A percentile compares a stretch with the other conserved stretches of the same genome.
phyloP scores from a whole-genome alignment of 37 sponge, comb jelly and placozoan species.

The Oscarella lobularis region DNA sequence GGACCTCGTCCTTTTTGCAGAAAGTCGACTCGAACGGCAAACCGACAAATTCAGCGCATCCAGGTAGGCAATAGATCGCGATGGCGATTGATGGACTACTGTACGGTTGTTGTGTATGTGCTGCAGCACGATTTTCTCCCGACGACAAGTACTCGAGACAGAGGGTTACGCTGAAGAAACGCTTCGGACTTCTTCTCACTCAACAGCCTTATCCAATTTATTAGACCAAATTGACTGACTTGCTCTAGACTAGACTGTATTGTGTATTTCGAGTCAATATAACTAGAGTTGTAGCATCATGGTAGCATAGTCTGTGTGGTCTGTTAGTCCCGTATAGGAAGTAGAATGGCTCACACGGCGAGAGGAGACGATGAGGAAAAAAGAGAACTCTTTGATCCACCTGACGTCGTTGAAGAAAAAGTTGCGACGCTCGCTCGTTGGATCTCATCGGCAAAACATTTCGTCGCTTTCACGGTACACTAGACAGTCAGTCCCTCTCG shows the following conservation, averaged over 20 bases:
- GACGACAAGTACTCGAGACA: conserved; percentile 91
- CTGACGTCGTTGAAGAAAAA: conserved; percentile 40
- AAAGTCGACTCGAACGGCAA: conserved; percentile 57
- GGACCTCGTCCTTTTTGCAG: conserved; percentile 19
- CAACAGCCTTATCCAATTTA: conserved; percentile 56
- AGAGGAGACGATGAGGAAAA: conserved; percentile 31
- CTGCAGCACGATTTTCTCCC: conserved; percentile 81
- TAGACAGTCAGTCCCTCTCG: neutral
- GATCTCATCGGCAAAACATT: conserved; percentile 43
- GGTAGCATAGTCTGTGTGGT: no score
- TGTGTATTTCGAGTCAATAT: no score
- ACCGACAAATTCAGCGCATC: conserved; percentile 93
- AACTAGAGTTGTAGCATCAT: no score
- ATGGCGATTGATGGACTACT: no score
- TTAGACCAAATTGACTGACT: no score
- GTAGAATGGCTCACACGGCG: conserved; percentile 54
- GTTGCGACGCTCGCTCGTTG: conserved; percentile 26
- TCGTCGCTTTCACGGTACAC: conserved; percentile 49
- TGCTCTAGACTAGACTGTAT: no score
- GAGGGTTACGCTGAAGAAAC: conserved; percentile 63
- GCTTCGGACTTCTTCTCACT: conserved; percentile 83
- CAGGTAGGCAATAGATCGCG: conserved; percentile 36
- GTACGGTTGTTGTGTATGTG: neutral
- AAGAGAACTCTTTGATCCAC: conserved; percentile 50
- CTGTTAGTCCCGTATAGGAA: no score